Evolutionary conservation across 2,113 vertebrate species (phyloP).

Genomic region (Eudorcas thomsonii): DNA sequence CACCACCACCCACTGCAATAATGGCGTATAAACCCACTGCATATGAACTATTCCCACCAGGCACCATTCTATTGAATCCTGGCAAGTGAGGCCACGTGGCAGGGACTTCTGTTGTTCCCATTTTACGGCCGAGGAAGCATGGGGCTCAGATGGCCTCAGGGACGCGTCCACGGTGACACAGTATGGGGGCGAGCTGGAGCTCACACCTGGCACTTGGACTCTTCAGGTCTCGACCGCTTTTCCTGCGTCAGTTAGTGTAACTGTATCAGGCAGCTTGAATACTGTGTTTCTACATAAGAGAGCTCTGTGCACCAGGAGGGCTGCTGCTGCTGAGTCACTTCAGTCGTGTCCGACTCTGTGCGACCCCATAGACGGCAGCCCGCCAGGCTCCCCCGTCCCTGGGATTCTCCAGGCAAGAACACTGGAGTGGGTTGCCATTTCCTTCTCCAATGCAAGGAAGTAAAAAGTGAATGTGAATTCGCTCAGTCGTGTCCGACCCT

Average conservation of each 20-base stretch:
- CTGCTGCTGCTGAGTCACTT: no score
- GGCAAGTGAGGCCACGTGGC: accelerated
- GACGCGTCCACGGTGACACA: neutral
- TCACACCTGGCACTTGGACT: no score
- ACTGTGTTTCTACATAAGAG: neutral
- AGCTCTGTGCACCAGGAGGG: neutral
- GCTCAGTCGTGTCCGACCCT: no score
- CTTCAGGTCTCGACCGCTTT: neutral
- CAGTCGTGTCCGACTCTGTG: no score
- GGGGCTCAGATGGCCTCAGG: neutral
- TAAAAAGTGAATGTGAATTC: no score
- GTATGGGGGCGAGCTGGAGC: no score
- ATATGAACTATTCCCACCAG: accelerated
- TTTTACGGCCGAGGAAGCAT: neutral
- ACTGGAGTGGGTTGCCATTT: no score
- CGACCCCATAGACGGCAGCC: no score
- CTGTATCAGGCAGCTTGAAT: neutral
- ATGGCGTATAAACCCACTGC: neutral
- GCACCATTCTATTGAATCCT: neutral
- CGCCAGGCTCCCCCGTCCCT: no score
- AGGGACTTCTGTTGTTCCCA: neutral
- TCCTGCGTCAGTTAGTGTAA: neutral
- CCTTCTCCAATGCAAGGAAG: no score
- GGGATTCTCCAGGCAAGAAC: no score
- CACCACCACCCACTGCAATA: neutral